Conservation (phyloP, 2,888 invertebrate genomes). For the Iphiclides podalirius region DNA sequence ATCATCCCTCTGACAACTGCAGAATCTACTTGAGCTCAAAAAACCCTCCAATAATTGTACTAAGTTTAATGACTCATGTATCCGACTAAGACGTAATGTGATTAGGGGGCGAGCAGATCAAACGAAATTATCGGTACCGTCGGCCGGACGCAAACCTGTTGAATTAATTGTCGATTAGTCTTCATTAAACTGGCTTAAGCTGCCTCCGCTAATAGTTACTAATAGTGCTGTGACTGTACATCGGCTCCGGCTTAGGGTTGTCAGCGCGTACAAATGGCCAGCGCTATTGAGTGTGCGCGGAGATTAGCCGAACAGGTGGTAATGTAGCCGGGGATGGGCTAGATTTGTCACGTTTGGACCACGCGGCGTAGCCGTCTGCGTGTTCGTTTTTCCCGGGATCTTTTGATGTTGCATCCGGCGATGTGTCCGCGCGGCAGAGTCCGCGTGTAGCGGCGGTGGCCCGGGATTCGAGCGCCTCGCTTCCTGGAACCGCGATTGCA, state of each 20-base stretch:
- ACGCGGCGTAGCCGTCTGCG: constrained; percentile 1
- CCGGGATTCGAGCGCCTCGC: neutral
- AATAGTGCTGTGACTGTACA: constrained; percentile 52
- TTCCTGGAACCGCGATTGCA: constrained; percentile 11
- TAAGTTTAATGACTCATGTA: too few species aligned
- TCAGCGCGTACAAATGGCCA: constrained; percentile 32
- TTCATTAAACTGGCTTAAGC: constrained; percentile 55
- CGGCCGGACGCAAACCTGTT: constrained; percentile 60
- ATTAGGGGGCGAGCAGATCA: neutral
- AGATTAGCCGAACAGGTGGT: constrained; percentile 22
- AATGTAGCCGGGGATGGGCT: constrained; percentile 15
- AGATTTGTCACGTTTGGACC: constrained; percentile 12
- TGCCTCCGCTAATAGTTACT: constrained; percentile 67
- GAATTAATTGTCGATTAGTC: constrained; percentile 72
- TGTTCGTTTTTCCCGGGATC: constrained; percentile 7
- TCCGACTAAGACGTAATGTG: neutral
- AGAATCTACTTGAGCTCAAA: too few species aligned
- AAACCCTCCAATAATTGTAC: too few species aligned
- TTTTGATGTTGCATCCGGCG: constrained; percentile 12
- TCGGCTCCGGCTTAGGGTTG: constrained; percentile 44
- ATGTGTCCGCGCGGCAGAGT: constrained; percentile 7
- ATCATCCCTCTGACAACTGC: too few species aligned
- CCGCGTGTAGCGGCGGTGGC: too few species aligned
- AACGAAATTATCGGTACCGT: constrained; percentile 30
- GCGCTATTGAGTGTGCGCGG: constrained; percentile 7